Base-by-base conservation (phyloP, 2,113 vertebrate species). In the Sander vitreus region DNA sequence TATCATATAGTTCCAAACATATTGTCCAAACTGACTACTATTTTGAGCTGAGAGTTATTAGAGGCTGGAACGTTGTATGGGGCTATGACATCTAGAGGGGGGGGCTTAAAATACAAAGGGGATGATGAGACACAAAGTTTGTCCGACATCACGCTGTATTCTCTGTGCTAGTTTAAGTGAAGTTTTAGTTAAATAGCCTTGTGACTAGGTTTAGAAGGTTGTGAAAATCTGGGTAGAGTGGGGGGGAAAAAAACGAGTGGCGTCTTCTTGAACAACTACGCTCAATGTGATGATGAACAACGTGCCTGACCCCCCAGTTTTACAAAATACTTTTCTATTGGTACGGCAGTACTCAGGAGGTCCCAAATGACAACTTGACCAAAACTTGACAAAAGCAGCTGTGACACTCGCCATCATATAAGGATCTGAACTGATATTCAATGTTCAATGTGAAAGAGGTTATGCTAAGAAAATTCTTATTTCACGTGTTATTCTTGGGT, bases 401-500 rank as follows among this genome's bases (percentile, higher is more conserved):
- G n/a, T n/a, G n/a, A n/a, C n/a, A n/a, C n/a, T n/a, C n/a, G n/a
- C n/a, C n/a, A n/a, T n/a, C n/a, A n/a, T n/a, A n/a, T n/a, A n/a
- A n/a, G n/a, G n/a, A n/a, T n/a, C n/a, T n/a, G n/a, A n/a, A n/a
- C n/a, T n/a, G n/a, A n/a, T n/a, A n/a, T n/a, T n/a, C n/a, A n/a
- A n/a, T n/a, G n/a, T n/a, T n/a, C n/a, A n/a, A n/a, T n/a, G n/a
- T n/a, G n/a, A 30, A 27, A 27, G 12, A 57, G n/a, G n/a, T 51
- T 39, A 48, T 72, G 74, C 71, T 72, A 11, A 72, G 25, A 68
- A 39, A 15, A 1, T 0, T 14, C n/a, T 8, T 18, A 43, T 84
- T 80, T 45, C 58, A 54, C 21, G 45, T 10, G 8, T 78, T 73
- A 75, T 51, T 75, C 60, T 55, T 39, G 30, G 27, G 15, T 47